These are phyloP conservation scores for Kobus ellipsiprymnus DNA, from an alignment of 2,113 vertebrate species.

Conservation along the genomic window DNA sequence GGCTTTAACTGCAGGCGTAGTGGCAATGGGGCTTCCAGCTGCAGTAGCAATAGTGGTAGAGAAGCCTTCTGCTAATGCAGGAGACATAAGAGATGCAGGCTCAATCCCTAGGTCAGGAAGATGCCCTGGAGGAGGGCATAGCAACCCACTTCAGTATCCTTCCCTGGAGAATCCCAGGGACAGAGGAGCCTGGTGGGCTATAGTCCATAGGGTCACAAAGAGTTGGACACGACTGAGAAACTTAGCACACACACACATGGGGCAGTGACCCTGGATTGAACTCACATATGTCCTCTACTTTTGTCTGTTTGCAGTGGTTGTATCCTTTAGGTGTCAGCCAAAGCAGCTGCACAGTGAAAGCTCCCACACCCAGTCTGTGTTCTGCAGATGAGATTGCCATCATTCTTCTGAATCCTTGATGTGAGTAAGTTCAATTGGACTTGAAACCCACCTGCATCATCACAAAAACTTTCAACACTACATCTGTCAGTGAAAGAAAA, in stretches of 20 bases:
- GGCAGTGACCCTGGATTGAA: background rate
- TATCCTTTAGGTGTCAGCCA: background rate
- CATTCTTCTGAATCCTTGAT: background rate
- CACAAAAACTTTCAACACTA: conserved; percentile 38
- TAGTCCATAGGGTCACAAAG: background rate
- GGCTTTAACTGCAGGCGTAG: fast-evolving
- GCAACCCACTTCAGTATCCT: background rate
- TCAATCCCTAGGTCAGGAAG: background rate
- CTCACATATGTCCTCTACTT: background rate
- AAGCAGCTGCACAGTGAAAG: background rate
- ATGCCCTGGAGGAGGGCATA: background rate
- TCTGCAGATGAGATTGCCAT: background rate
- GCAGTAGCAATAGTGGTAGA: fast-evolving
- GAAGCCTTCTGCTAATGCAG: background rate
- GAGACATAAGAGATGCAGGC: background rate
- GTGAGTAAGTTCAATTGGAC: background rate
- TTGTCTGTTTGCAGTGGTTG: background rate
- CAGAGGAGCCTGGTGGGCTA: background rate
- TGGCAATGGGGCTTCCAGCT: background rate
- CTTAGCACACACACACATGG: background rate
- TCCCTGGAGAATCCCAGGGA: background rate
- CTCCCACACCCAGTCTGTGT: background rate
- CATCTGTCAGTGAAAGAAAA: conserved; percentile 44
- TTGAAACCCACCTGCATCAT: conserved; percentile 17
- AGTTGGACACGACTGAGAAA: background rate